These are phyloP conservation scores for Neotoma lepida DNA, from an alignment of 2,113 vertebrate genomes.

Conservation along the genomic window DNA sequence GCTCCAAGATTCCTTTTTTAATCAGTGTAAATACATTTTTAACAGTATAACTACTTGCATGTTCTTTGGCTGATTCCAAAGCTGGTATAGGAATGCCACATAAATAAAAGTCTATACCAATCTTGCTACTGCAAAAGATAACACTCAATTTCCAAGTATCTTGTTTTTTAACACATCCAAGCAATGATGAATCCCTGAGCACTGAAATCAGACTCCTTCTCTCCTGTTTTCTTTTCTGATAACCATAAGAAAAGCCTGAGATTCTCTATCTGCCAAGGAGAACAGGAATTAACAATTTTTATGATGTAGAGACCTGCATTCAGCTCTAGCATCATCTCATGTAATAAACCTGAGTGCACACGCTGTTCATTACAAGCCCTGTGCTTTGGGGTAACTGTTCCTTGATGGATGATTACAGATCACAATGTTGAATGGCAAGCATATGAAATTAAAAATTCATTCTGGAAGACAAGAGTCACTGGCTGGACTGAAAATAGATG, in stretches of 20 bases:
- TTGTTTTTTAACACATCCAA: background rate
- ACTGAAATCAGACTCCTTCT: background rate
- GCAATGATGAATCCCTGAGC: background rate
- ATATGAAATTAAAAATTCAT: constrained; percentile 48
- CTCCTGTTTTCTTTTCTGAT: background rate
- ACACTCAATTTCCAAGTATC: background rate
- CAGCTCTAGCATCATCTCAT: background rate
- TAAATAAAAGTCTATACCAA: background rate
- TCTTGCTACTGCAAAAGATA: background rate
- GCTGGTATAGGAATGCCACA: background rate
- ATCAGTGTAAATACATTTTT: background rate
- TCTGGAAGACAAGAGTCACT: background rate
- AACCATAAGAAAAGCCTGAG: background rate
- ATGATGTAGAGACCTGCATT: background rate
- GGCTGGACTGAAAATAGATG: background rate
- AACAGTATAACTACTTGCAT: background rate
- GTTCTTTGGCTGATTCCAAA: background rate
- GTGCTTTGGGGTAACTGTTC: background rate
- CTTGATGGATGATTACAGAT: background rate
- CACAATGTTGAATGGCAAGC: background rate
- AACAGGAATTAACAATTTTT: background rate
- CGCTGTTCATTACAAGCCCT: background rate
- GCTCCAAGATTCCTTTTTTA: background rate
- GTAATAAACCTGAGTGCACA: background rate
- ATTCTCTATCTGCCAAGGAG: background rate